Base-by-base conservation (phyloP, 2,888 invertebrate species). In the Monochamus alternatus region DNA sequence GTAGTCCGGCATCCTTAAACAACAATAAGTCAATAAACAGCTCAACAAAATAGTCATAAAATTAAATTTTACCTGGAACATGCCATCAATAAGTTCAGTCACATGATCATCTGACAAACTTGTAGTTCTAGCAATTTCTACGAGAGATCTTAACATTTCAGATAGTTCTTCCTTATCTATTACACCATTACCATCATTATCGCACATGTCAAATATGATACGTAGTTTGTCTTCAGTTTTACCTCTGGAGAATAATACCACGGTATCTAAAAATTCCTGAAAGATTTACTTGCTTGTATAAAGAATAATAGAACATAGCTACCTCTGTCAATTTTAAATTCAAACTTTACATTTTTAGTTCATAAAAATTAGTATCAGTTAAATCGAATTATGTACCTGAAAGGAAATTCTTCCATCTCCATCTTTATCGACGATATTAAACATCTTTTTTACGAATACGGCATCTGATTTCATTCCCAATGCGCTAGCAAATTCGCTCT, bases 171-270 rank as follows among this genome's bases (percentile, higher is more conserved):
- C 95, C 85, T 98, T 97, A 86, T 98, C 97, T 75, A 98, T 98
- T 0, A 97, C 96, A 0, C 98, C 97, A 84, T 97, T 97, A 14
- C 96, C 93, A 86, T 98, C 97, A 83, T 97, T 96, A 87, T 98
- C 98, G 85, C 98, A 98, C 98, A 98, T 98, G 88, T 98, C 97
- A 86, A 98, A 98, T 80, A 98, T 97, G 47, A 98, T 97, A 5
- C 97, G 92, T 51, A 98, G 90, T 85, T 98, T 98, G 86, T 97
- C 97, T 84, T 97, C 97, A 0, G 97, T 97, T 83, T 96, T 96
- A 5, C 97, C 98, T 0, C 96, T 93, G 0, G 97, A 97, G 87
- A 98, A 98, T 2, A 97, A 89, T 0, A 97, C 95, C 1, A 98
- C 97, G 0, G 98, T 98, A 86, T 98, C 97, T 68, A 98, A 90